Percentiles rank a stretch among this genome's conserved stretches.
Evolutionary conservation across 1,140 invertebrate species (phyloP).

Genomic region (Chrysoperla carnea): DNA sequence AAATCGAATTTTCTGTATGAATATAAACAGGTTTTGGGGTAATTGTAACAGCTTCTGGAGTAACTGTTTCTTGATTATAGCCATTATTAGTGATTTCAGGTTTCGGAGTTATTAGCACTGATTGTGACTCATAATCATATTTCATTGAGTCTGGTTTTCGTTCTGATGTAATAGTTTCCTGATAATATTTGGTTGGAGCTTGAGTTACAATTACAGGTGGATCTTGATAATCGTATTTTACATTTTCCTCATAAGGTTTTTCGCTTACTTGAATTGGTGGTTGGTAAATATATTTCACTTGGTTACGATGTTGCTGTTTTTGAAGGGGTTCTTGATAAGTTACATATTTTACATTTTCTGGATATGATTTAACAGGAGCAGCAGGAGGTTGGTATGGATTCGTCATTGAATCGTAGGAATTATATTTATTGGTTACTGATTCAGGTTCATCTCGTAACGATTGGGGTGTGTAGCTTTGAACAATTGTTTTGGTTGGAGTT

Average conservation of each 20-base stretch:
- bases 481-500: slow-evolving; percentile 14
- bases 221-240: too few species aligned
- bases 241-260: too few species aligned
- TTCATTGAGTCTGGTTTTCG: slow-evolving; percentile 7
- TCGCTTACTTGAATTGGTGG: too few species aligned
- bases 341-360: too few species aligned
- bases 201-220: slow-evolving; percentile 8
- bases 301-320: too few species aligned
- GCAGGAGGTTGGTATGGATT: too few species aligned
- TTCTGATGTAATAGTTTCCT: slow-evolving; percentile 16
- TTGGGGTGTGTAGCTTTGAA: slow-evolving; percentile 17
- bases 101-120: too few species aligned
- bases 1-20: not conserved
- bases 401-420: too few species aligned
- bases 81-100: not conserved
- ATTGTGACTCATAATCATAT: too few species aligned
- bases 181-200: slow-evolving; percentile 14
- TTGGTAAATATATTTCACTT: too few species aligned
- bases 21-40: not conserved
- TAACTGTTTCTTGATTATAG: not conserved
- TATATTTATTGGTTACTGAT: not conserved
- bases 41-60: not conserved
- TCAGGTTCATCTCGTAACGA: not conserved
- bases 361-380: too few species aligned
- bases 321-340: too few species aligned